Evolutionary conservation across 2,113 vertebrate species (phyloP).

Genomic region (Corythaixoides concolor): DNA sequence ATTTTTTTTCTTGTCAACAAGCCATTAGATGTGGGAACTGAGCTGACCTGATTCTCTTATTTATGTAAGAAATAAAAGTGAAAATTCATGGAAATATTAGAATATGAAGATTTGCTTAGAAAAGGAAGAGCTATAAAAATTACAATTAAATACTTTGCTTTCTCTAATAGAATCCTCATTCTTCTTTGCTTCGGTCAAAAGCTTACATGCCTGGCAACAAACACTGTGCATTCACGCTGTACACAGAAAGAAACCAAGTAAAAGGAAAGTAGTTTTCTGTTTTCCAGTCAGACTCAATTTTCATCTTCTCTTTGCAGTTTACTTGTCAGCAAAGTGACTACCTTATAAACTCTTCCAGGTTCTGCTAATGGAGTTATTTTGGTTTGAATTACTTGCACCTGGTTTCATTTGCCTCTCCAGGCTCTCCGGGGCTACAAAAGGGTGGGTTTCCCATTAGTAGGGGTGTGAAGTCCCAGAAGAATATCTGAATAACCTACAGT

Average conservation of each 20-base stretch:
- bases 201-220: not conserved
- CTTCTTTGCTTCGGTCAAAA: not conserved
- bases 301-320: not conserved
- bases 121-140: not conserved
- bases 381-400: not conserved
- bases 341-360: not conserved
- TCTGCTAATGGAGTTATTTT: not conserved
- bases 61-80: constrained; percentile 5
- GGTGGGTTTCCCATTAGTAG: not conserved
- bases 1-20: constrained; percentile 26
- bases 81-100: not conserved
- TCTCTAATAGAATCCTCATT: not conserved
- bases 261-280: not conserved
- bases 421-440: not conserved
- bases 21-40: not conserved
- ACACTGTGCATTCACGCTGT: not conserved
- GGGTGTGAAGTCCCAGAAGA: not conserved
- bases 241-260: not conserved
- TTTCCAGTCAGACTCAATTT: not conserved
- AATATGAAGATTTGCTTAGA: not conserved
- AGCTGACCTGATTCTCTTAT: constrained; percentile 13
- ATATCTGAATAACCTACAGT: not conserved
- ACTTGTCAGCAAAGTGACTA: not conserved
- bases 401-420: not conserved
- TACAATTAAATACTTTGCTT: not conserved